Percentiles rank a stretch among this genome's conserved stretches.
Conservation (phyloP, 1,140 invertebrate genomes). For the Phocides pigmalion region DNA sequence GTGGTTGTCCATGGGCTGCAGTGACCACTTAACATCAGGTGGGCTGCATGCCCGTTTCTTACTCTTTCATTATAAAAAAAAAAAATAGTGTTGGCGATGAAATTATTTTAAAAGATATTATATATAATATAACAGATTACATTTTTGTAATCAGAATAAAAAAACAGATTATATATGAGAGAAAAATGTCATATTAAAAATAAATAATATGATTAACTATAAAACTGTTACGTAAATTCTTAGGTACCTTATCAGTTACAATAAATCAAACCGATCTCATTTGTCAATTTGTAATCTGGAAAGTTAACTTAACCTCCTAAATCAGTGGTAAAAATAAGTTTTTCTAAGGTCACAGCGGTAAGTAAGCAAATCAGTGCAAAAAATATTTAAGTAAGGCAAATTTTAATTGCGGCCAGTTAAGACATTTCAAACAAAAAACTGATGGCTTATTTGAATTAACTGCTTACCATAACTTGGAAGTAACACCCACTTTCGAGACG, state of each 20-base stretch:
- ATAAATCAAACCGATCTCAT: neutral
- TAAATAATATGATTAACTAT: no score
- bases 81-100: no score
- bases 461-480: neutral
- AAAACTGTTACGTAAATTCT: no score
- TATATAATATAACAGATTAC: no score
- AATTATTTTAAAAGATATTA: no score
- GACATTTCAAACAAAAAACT: neutral
- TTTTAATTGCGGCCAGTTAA: neutral
- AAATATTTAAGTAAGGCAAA: neutral
- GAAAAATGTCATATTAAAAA: no score
- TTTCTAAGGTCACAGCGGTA: neutral
- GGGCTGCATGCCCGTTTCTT: no score
- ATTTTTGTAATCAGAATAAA: no score
- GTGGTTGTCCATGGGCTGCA: no score
- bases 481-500: neutral
- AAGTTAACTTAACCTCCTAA: conserved; percentile 7
- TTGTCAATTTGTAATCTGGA: neutral
- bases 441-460: neutral
- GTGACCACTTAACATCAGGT: no score
- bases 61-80: no score
- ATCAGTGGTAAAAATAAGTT: conserved; percentile 3
- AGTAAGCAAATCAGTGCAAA: neutral
- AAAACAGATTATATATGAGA: no score
- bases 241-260: neutral